phyloP scores from a whole-genome alignment of 1,140 invertebrate species.

The Aporrectodea caliginosa region DNA sequence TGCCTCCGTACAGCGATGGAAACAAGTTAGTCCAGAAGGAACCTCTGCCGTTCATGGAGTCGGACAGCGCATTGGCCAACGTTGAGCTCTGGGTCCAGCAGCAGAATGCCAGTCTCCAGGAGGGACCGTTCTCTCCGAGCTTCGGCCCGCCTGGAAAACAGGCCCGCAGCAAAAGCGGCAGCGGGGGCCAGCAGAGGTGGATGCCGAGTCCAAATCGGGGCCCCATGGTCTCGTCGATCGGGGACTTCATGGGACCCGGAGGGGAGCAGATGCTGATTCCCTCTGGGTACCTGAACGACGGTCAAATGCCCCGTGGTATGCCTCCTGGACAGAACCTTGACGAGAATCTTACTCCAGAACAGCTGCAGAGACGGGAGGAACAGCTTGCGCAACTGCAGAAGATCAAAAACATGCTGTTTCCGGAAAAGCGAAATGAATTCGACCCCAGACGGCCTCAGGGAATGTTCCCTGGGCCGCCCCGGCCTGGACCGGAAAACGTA shows the following conservation, averaged over 20 bases:
- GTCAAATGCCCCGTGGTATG: conserved; percentile 35
- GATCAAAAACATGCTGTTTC: conserved; percentile 87
- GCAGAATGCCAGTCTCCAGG: conserved; percentile 48
- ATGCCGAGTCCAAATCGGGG: conserved; percentile 17
- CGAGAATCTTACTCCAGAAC: conserved; percentile 93
- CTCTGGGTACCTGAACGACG: conserved; percentile 30
- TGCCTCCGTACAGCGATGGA: conserved; percentile 1
- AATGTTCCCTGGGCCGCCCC: conserved; percentile 23
- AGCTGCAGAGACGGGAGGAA: conserved; percentile 86
- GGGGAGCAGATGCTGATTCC: conserved; percentile 37
- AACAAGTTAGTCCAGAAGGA: conserved; percentile 24
- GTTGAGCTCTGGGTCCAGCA: conserved; percentile 53
- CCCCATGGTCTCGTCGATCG: conserved; percentile 26
- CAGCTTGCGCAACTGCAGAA: conserved; percentile 84
- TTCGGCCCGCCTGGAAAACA: conserved; percentile 24
- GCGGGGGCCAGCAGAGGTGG: conserved; percentile 4
- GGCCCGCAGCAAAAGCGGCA: conserved; percentile 5
- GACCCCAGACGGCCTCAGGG: conserved; percentile 31
- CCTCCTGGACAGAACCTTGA: conserved; percentile 56
- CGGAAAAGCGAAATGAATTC: conserved; percentile 59
- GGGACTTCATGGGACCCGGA: conserved; percentile 39
- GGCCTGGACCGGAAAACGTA: conserved; percentile 23
- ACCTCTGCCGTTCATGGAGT: conserved; percentile 19
- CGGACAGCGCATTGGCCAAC: conserved; percentile 35
- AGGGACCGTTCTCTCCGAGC: conserved; percentile 33